Percentiles rank a stretch among this genome's conserved stretches.
phyloP scores from a whole-genome alignment of 2,113 vertebrate genomes.

The Laticauda colubrina region DNA sequence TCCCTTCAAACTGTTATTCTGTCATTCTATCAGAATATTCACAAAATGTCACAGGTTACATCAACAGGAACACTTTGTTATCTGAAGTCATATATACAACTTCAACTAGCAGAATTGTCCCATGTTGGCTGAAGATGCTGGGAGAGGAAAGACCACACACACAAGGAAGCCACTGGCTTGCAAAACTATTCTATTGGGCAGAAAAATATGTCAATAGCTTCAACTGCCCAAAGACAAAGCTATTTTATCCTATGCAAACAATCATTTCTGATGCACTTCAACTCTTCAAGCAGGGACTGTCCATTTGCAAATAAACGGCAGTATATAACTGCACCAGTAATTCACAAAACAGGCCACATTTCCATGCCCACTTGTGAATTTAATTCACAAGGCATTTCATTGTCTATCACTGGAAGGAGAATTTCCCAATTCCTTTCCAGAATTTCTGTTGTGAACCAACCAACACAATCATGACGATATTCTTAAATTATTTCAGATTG shows the following conservation, averaged over 20 bases:
- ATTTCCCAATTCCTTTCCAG: background rate
- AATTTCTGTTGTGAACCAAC: background rate
- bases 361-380: background rate
- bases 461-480: slow-evolving; percentile 51
- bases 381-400: background rate
- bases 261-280: background rate
- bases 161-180: background rate
- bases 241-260: background rate
- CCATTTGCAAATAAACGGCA: background rate
- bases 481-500: slow-evolving; percentile 64
- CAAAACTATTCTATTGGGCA: background rate
- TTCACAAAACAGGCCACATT: background rate
- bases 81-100: background rate
- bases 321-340: background rate
- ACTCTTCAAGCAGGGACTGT: background rate
- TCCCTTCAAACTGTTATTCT: background rate
- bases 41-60: background rate
- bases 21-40: background rate
- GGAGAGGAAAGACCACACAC: background rate
- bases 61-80: background rate
- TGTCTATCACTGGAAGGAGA: background rate
- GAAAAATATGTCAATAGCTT: background rate
- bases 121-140: background rate
- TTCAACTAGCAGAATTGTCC: background rate
- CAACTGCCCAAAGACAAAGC: background rate